Base-by-base conservation (phyloP, 1,140 invertebrate species). In the Neuroterus valhalla region DNA sequence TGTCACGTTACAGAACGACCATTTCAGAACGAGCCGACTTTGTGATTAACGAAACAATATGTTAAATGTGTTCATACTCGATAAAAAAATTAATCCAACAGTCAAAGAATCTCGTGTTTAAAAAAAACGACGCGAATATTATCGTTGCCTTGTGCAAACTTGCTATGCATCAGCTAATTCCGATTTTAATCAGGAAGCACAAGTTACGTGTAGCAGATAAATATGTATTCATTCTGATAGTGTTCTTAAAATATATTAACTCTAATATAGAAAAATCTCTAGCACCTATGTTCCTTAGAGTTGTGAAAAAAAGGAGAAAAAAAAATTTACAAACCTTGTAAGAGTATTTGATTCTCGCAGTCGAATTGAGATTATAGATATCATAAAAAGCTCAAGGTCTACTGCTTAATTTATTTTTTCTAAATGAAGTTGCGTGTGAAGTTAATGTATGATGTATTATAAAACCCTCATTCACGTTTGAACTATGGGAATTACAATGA, bases 61-160 rank as follows among this genome's bases (percentile, higher is more conserved):
- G 79, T 86, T 85, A 50, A 85, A 87, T 87, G 87, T 89, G 87
- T 89, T 89, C 84, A 88, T 83, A 75, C 76, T 86, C 85, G 81
- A 80, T 75, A 78, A 77, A 71, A 21, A 69, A 72, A 48, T 46
- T 38, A 68, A 68, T 52, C 23, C 46, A 68, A 75, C 77, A 72
- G 43, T 19, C 52, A 55, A 67, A 78, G 77, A 72, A 72, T 73
- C 1, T 71, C 78, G 50, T 43, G 21, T 72, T 26, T 42, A 66
- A 45, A 73, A 66, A 67, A 69, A 69, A 75, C 72, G 74, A 70
- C 74, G 78, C 75, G 31, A 78, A 68, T 45, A 73, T 80, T 70
- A 79, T 78, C 79, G 76, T 82, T 75, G 70, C 77, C 76, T 75
- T 69, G 74, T 71, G 72, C 76, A 70, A 78, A 81, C 66, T 77